Base-by-base conservation (phyloP, 2,113 vertebrate species). In the Echinops telfairi region DNA sequence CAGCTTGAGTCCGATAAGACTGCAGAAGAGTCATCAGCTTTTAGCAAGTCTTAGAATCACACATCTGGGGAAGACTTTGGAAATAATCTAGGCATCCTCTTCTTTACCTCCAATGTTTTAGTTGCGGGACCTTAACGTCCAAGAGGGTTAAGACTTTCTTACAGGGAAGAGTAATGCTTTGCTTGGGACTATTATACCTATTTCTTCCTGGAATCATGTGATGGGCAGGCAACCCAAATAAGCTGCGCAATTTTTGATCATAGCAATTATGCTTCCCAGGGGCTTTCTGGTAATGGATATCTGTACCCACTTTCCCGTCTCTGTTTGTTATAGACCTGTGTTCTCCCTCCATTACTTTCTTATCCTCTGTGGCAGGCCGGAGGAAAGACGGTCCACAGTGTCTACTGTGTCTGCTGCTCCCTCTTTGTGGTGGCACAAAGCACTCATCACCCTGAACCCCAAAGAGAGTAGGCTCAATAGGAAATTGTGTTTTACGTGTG, bases 11-110 rank as follows among this genome's bases (percentile, higher is more conserved):
- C 27, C 43, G 12, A 58, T 84, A 85, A 81, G 75, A 73, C 4
- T 60, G 20, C 47, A 53, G 47, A 58, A 7, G 27, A 17, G 10
- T 66, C 38, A 38, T 68, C 47, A 79, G 8, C 14, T 47, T 79
- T 88, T 79, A 83, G 75, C 62, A 75, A n/a, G 33, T 38, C 23
- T 83, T 58, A 78, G 73, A 36, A 29, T 62, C 47, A 66, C 73
- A 71, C 43, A 92, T 92, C 70, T 20, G 86, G 40, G 85, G 88
- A 93, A 53, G 79, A 40, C 64, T 86, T 77, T 85, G 75, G 25
- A 58, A n/a, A 40, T 83, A n/a, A 77, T 75, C 40, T 60, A 15
- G 40, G 22, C 11, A 57, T 12, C 66, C 71, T 93, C 4, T 11
- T 40, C 9, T 20, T 79, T 92, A 11, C 57, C 89, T 92, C 27